These are phyloP conservation scores for Patella vulgata DNA, from an alignment of 1,140 invertebrate genomes.

Conservation along the genomic window DNA sequence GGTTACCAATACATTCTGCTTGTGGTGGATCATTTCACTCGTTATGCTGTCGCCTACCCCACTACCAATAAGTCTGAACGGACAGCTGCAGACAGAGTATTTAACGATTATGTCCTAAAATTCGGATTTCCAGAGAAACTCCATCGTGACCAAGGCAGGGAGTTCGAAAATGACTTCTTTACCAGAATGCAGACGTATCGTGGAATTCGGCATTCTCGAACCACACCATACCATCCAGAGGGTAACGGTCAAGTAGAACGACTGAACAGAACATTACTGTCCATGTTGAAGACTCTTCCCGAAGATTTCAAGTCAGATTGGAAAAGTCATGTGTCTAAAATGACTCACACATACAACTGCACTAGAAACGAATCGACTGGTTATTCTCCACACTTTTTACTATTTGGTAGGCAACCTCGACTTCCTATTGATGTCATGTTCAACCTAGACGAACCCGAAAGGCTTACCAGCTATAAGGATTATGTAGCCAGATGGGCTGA, in stretches of 20 bases:
- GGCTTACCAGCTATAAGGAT: not conserved
- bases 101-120: conserved; percentile 29
- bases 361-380: conserved; percentile 25
- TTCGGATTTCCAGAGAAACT: conserved; percentile 28
- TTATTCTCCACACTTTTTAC: conserved; percentile 16
- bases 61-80: conserved; percentile 26
- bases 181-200: conserved; percentile 1
- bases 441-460: not conserved
- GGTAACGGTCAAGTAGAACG: conserved; percentile 26
- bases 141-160: conserved; percentile 16
- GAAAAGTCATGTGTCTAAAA: conserved; percentile 22
- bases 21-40: conserved; percentile 36
- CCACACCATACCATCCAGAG: conserved; percentile 22
- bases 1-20: conserved; percentile 44
- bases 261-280: conserved; percentile 17
- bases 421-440: conserved; percentile 31
- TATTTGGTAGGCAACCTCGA: conserved; percentile 27
- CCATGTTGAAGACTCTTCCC: conserved; percentile 22
- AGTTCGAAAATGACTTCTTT: conserved; percentile 23
- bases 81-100: conserved; percentile 28
- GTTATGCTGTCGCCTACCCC: conserved; percentile 32
- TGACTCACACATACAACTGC: conserved; percentile 32
- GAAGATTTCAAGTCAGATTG: conserved; percentile 16
- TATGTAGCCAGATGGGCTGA: not conserved
- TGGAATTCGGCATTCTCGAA: conserved; percentile 2